A percentile compares a stretch with the other conserved stretches of the same genome.
Conservation (phyloP, 2,113 vertebrate genomes). For the Nerophis lumbriciformis region DNA sequence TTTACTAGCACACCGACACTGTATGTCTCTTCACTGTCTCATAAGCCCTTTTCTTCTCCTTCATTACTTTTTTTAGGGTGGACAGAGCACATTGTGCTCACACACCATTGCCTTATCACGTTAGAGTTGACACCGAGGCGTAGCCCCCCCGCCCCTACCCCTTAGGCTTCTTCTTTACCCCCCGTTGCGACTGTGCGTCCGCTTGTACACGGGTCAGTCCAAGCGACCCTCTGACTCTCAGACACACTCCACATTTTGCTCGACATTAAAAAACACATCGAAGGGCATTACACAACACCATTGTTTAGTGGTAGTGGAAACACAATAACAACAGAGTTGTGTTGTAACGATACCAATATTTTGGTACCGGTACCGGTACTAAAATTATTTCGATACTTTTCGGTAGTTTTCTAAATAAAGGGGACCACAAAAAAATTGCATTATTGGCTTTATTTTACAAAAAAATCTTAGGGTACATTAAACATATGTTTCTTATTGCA, state of each 20-base stretch:
- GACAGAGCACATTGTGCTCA: slow-evolving; percentile 39
- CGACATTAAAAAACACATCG: slow-evolving; percentile 8
- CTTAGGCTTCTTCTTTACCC: slow-evolving; percentile 8
- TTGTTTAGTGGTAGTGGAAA: neutral
- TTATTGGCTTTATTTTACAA: too few species aligned
- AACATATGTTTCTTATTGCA: too few species aligned
- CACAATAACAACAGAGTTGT: too few species aligned
- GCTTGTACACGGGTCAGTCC: slow-evolving; percentile 15
- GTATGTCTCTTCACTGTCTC: slow-evolving; percentile 22
- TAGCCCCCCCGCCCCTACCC: slow-evolving; percentile 14
- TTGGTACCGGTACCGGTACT: too few species aligned
- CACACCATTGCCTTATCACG: slow-evolving; percentile 48
- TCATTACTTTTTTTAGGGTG: slow-evolving; percentile 50
- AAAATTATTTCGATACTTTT: too few species aligned
- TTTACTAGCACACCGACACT: slow-evolving; percentile 18
- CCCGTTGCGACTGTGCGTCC: slow-evolving; percentile 26
- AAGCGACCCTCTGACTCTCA: slow-evolving; percentile 3
- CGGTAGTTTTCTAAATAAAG: too few species aligned
- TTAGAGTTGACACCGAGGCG: slow-evolving; percentile 40
- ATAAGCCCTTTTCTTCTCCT: slow-evolving; percentile 45
- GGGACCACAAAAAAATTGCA: too few species aligned
- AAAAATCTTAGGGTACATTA: too few species aligned
- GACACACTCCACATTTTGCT: slow-evolving; percentile 1
- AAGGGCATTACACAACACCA: neutral
- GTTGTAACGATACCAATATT: too few species aligned